Evolutionary conservation across 2,888 invertebrate genomes (phyloP).

Genomic region (Synanthedon tipuliformis): DNA sequence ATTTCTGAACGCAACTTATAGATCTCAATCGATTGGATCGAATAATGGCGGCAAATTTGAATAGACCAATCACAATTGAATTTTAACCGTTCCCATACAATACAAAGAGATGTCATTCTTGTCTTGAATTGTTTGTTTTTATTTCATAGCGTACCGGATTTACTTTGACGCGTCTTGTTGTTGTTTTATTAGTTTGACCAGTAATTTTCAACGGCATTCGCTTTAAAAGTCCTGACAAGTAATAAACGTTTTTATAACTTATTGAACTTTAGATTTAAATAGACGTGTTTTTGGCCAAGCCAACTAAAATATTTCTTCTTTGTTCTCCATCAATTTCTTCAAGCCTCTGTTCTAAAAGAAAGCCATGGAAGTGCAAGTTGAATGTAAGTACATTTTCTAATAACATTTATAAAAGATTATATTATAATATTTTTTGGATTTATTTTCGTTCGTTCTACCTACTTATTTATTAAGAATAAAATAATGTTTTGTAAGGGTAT

Average conservation of each 20-base stretch:
- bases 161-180: constrained; percentile 27
- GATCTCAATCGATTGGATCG: constrained; percentile 34
- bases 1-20: constrained; percentile 25
- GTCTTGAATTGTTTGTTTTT: neutral
- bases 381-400: constrained; percentile 40
- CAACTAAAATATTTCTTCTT: constrained; percentile 14
- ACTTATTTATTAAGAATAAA: neutral
- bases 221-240: constrained; percentile 23
- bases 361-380: constrained; percentile 54
- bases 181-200: constrained; percentile 39
- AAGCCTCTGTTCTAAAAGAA: constrained; percentile 13
- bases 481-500: no score
- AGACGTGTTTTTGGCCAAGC: constrained; percentile 20
- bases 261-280: constrained; percentile 21
- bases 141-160: constrained; percentile 7
- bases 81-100: constrained; percentile 38
- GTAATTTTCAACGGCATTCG: constrained; percentile 33
- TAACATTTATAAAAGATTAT: neutral
- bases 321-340: constrained; percentile 13
- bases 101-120: neutral
- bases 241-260: constrained; percentile 20
- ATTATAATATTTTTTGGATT: no score
- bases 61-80: constrained; percentile 40
- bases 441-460: neutral
- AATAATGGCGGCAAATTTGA: constrained; percentile 42